Conservation (phyloP, 2,113 vertebrate species). For the Ameiurus melas region DNA sequence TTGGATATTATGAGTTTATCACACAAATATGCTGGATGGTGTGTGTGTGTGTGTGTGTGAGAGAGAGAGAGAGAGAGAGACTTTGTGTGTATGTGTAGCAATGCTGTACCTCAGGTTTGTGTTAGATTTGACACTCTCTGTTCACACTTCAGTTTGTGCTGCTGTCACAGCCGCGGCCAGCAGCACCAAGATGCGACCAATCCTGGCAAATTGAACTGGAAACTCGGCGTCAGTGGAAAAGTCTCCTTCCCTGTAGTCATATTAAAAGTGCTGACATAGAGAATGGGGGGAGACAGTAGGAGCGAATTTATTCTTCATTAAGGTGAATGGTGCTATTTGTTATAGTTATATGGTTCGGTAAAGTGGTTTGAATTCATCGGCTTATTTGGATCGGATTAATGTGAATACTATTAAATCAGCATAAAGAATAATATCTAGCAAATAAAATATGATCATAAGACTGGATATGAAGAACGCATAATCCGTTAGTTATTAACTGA, state of each 20-base stretch:
- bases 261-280: slow-evolving; percentile 1
- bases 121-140: slow-evolving; percentile 66
- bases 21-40: slow-evolving; percentile 35
- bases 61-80: not conserved
- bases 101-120: slow-evolving; percentile 54
- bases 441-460: not conserved
- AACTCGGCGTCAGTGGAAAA: slow-evolving; percentile 42
- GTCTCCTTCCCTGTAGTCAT: slow-evolving; percentile 1
- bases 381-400: not conserved
- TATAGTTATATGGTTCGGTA: not conserved
- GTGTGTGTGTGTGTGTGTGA: slow-evolving; percentile 9
- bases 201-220: slow-evolving; percentile 49
- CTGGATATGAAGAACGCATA: not conserved
- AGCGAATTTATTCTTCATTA: slow-evolving; percentile 5
- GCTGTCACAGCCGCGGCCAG: slow-evolving; percentile 40
- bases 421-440: not conserved
- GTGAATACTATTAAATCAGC: not conserved
- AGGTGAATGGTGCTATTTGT: slow-evolving; percentile 7
- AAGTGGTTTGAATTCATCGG: not conserved
- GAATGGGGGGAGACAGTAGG: not conserved
- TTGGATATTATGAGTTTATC: slow-evolving; percentile 23
- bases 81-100: slow-evolving; percentile 34
- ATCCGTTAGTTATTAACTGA: slow-evolving; percentile 2
- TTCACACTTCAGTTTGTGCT: slow-evolving; percentile 42
- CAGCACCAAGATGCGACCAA: slow-evolving; percentile 44